Evolutionary conservation across 2,888 invertebrate genomes (phyloP).

Genomic region (Andrena minutula): DNA sequence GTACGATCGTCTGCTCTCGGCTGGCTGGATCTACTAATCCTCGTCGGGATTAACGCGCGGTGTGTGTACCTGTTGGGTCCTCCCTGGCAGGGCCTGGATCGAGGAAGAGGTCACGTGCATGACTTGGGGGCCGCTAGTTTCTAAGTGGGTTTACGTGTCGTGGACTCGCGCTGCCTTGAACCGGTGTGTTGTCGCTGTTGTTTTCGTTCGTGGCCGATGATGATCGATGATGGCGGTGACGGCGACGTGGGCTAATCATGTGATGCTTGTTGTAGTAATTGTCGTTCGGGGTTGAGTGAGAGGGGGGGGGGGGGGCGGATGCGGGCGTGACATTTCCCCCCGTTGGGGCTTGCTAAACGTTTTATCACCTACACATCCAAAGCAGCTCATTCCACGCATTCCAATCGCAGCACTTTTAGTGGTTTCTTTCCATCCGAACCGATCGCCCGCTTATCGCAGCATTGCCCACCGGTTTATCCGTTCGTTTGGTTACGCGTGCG

Average conservation of each 20-base stretch:
- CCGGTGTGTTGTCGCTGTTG: slow-evolving; percentile 65
- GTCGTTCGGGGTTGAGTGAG: slow-evolving; percentile 68
- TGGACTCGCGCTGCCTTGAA: slow-evolving; percentile 52
- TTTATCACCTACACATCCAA: slow-evolving; percentile 86
- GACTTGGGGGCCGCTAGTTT: slow-evolving; percentile 59
- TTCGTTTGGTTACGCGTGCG: neutral
- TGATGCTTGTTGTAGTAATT: slow-evolving; percentile 58
- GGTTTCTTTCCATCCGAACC: slow-evolving; percentile 11
- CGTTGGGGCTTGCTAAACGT: slow-evolving; percentile 84
- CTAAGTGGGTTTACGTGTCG: slow-evolving; percentile 58
- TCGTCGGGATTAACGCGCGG: slow-evolving; percentile 59
- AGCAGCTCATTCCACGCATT: slow-evolving; percentile 84
- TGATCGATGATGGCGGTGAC: slow-evolving; percentile 52
- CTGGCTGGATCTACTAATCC: slow-evolving; percentile 33
- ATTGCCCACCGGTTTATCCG: slow-evolving; percentile 5
- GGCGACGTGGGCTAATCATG: slow-evolving; percentile 50
- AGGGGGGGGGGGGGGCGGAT: slow-evolving; percentile 69
- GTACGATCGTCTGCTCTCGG: slow-evolving; percentile 21
- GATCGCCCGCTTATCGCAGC: slow-evolving; percentile 6
- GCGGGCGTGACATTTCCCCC: slow-evolving; percentile 74
- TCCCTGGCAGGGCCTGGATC: slow-evolving; percentile 77
- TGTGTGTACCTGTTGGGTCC: slow-evolving; percentile 81
- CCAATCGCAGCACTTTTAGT: slow-evolving; percentile 77
- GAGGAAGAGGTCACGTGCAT: slow-evolving; percentile 63
- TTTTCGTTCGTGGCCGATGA: slow-evolving; percentile 28